Evolutionary conservation across 1,140 invertebrate genomes (phyloP), one percentile per base, ranked within the genome.

Genomic region (Coptotermes formosanus): DNA sequence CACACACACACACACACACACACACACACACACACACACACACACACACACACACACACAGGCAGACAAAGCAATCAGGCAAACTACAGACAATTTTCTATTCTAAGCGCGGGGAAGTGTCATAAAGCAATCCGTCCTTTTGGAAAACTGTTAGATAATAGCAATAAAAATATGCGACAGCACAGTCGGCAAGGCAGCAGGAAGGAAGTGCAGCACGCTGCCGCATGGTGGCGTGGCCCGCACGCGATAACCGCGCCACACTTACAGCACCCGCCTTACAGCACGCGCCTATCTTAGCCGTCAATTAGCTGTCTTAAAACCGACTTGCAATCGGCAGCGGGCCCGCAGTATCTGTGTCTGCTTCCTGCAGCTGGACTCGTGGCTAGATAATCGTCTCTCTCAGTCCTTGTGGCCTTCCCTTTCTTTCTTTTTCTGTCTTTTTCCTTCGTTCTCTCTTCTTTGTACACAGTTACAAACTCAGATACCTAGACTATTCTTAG

Each of bases 341-440:
- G 64, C n/a, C 64, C 25, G 25, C 14, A 8, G 8, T 75, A 75
- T 75, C 64, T 75, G 25, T 11, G 25, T 75, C 64, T 75, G 64
- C 14, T 75, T 75, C 64, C 64, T 75, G 64, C 64, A 75, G 64
- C 64, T 30, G 64, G n/a, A n/a, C 64, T 75, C 64, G 64, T 75
- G 64, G 64, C 64, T 30, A 75, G 64, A 75, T 75, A 75, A 75
- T 30, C 2, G n/a, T 30, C 64, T 11, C 64, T 30, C n/a, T 19
- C 52, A 4, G 38, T 21, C 52, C 25, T 9, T n/a, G 14, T 6
- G 55, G 8, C 55, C 55, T 59, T 59, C 55, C 55, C 7, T 75
- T 30, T 4, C 52, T 75, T 30, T 75, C 25, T 75, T 2, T 75
- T n/a, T 19, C 12, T 64, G 21, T 64, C 59, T n/a, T 64, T 64